Percentiles rank a stretch among this genome's conserved stretches.
These are phyloP conservation scores for Cynoglossus semilaevis DNA, from an alignment of 2,113 vertebrate genomes.

Conservation along the genomic window DNA sequence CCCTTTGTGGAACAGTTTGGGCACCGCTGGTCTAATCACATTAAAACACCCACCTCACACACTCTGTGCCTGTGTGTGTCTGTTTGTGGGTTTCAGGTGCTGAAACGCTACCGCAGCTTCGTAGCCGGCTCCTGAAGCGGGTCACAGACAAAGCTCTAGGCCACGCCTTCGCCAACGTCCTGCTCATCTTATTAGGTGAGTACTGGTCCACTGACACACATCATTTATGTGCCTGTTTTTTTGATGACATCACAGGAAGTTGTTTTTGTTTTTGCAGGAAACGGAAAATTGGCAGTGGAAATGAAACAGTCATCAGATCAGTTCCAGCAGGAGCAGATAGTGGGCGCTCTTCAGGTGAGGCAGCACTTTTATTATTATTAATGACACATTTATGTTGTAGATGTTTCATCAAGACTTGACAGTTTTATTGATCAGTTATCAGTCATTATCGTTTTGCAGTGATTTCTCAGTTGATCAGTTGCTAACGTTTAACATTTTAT, in stretches of 20 bases:
- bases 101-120: slow-evolving; percentile 32
- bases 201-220: neutral
- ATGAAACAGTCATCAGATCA: slow-evolving; percentile 41
- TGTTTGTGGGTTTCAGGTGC: slow-evolving; percentile 26
- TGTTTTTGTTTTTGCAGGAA: slow-evolving; percentile 20
- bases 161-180: slow-evolving; percentile 51
- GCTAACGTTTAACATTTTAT: too few relatives aligned
- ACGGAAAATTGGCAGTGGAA: slow-evolving; percentile 53
- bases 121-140: slow-evolving; percentile 23
- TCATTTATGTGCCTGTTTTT: too few relatives aligned
- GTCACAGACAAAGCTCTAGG: slow-evolving; percentile 53
- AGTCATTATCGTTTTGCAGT: neutral
- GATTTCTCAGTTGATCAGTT: too few relatives aligned
- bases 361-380: neutral
- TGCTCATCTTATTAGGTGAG: slow-evolving; percentile 50
- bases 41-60: too few relatives aligned
- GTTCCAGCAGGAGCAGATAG: slow-evolving; percentile 16
- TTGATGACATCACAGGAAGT: neutral
- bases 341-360: slow-evolving; percentile 46
- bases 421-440: neutral
- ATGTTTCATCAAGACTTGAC: neutral
- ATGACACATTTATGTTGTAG: too few relatives aligned
- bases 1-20: too few relatives aligned
- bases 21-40: neutral
- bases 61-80: neutral